A percentile compares a stretch with the other conserved stretches of the same genome.
Evolutionary conservation across 1,140 invertebrate species (phyloP).

Genomic region (Drosophila paulistorum): DNA sequence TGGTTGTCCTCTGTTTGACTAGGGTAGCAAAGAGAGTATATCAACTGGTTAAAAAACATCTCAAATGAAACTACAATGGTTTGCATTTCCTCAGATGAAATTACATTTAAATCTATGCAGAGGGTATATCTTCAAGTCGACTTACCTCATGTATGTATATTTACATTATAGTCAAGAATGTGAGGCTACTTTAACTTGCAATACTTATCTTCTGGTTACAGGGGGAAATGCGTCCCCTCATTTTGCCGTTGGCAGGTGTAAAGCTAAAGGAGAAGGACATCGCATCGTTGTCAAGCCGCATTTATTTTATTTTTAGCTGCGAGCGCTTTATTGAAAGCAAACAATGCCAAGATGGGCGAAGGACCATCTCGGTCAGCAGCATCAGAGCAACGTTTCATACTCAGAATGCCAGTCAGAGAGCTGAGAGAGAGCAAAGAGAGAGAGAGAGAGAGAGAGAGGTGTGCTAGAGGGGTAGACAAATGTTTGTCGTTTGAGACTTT

Average conservation of each 20-base stretch:
- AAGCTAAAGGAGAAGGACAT: not conserved
- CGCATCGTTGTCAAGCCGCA: not conserved
- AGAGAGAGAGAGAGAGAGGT: too few species aligned
- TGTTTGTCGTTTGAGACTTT: slow-evolving; percentile 18
- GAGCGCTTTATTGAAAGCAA: not conserved
- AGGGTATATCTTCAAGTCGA: too few species aligned
- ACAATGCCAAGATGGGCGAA: slow-evolving; percentile 6
- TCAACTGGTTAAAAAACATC: too few species aligned
- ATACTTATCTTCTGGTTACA: not conserved
- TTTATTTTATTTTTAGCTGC: slow-evolving; percentile 9
- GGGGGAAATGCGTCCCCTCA: not conserved
- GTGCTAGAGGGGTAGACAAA: too few species aligned
- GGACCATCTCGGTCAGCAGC: slow-evolving; percentile 1
- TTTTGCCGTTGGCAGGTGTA: slow-evolving; percentile 5
- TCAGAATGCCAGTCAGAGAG: too few species aligned
- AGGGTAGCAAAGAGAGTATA: too few species aligned
- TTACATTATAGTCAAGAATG: not conserved
- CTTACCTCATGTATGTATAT: too few species aligned
- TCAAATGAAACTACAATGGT: too few species aligned
- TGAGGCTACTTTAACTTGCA: not conserved
- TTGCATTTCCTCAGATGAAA: too few species aligned
- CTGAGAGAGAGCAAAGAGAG: too few species aligned
- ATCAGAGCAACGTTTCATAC: not conserved
- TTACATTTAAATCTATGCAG: too few species aligned
- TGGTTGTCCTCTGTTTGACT: too few species aligned